Evolutionary conservation across 2,113 vertebrate species (phyloP), one percentile per base, ranked within the genome.

Genomic region (Solea solea): DNA sequence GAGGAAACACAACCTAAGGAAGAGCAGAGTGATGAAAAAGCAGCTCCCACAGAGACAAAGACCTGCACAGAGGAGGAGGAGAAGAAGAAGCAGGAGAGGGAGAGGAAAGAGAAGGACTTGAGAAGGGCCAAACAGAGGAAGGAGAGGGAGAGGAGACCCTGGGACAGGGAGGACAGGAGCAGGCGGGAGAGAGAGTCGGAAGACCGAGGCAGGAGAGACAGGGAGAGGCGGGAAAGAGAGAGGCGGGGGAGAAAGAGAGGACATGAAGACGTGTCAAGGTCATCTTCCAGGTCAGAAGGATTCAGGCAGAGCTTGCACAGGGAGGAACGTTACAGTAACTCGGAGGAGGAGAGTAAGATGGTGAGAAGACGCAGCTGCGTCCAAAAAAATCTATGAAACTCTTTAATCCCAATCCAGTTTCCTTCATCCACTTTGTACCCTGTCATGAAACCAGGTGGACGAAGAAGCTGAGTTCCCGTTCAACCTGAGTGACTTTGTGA

Each of bases 401-500:
- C 21, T 48, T 48, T 48, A 12, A 16, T 46, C 8, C 2, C 51
- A 4, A 2, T 1, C 0, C 7, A 7, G 10, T 5, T 0, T 28
- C 5, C 11, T 4, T 45, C 0, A 8, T 0, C 9, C 16, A 3
- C 2, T 7, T 16, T 62, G 14, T 64, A 1, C 40, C 14, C 15
- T 65, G 10, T 62, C 3, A 0, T 56, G 1, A 0, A 0, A 21
- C 25, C 0, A 83, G 80, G 69, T n/a, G 50, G 57, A 44, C 9
- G 82, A 76, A 13, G 89, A 87, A 15, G 77, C 80, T 8, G 74
- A 83, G 0, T 89, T 90, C 68, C 87, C 85, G 0, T 92, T 91
- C 46, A 84, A 87, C 85, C 8, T 93, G 80, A 86, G 79, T 0
- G 89, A 92, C 73, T 91, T 93, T 81, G 91, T 93, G 48, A 93